Evolutionary conservation across 2,113 vertebrate species (phyloP), one percentile per base, ranked within the genome.

Genomic region (Crotophaga sulcirostris): DNA sequence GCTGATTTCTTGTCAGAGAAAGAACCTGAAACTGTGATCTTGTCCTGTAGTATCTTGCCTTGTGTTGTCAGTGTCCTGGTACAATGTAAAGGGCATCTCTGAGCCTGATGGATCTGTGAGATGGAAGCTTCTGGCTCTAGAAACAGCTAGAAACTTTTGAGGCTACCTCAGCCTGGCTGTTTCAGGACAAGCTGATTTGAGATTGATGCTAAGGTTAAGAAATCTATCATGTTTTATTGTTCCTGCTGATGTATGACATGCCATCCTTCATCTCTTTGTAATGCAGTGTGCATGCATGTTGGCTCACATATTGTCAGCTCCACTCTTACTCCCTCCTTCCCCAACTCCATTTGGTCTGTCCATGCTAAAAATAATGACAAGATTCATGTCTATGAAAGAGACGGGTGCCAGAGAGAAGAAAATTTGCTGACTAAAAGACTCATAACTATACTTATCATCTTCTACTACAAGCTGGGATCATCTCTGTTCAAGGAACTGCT

Each of bases 201-300:
- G 86, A 98, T 85, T 95, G 90, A 98, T 45, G 58, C 55, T 88
- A 49, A 95, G 84, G 93, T 95, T 95, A 96, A 81, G 94, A 97
- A 97, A 97, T 94, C 42, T 75, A 97, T 97, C 95, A 94, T 81
- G 58, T 94, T 96, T 97, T 97, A 97, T 97, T 52, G 13, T 96
- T 92, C 28, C 55, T 91, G 73, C 38, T 97, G 92, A 97, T 92
- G 87, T 96, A 97, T 60, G 87, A 96, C 78, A 91, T 11, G 23
- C 85, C 97, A 97, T 93, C 92, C 74, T 93, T 97, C 94, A 96
- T 92, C 74, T 96, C 85, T 96, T 86, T 87, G 76, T 91, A 96
- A 96, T 84, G 79, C 89, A 96, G 93, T 89, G 68, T 74, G 84
- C 82, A 84, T 93, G 63, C 51, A 58, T 21, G 11, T 88, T 97